Evolutionary conservation across 2,113 vertebrate species (phyloP).

Genomic region (Podarcis muralis): DNA sequence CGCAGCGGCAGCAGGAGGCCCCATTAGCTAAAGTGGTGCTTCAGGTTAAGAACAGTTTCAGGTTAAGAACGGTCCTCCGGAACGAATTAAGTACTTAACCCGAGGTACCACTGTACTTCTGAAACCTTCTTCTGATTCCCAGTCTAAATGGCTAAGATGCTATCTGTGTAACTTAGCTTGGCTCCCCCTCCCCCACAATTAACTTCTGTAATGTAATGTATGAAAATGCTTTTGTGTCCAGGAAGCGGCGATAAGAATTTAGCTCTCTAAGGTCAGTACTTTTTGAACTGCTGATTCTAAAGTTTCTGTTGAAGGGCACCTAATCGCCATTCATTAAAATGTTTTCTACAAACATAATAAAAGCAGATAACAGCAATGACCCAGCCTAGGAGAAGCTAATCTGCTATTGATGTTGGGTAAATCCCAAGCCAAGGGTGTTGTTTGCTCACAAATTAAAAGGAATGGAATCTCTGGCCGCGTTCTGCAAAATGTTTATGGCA

Average conservation of each 20-base stretch:
- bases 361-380: conserved; percentile 64
- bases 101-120: too few relatives aligned
- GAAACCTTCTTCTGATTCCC: neutral
- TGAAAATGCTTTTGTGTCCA: conserved; percentile 44
- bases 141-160: neutral
- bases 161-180: neutral
- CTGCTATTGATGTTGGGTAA: conserved; percentile 18
- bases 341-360: conserved; percentile 67
- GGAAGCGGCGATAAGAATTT: conserved; percentile 42
- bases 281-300: conserved; percentile 51
- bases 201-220: neutral
- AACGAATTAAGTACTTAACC: too few relatives aligned
- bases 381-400: conserved; percentile 32
- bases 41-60: too few relatives aligned
- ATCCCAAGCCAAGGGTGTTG: neutral
- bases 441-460: conserved; percentile 43
- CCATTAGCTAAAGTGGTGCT: too few relatives aligned
- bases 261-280: conserved; percentile 54
- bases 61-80: too few relatives aligned
- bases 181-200: neutral
- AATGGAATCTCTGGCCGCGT: conserved; percentile 8
- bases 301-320: conserved; percentile 49
- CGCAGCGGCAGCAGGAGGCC: too few relatives aligned
- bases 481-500: fast-evolving
- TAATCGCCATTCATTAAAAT: conserved; percentile 65